Conservation (phyloP, 1,140 invertebrate species). For the Pteromalus puparum region DNA sequence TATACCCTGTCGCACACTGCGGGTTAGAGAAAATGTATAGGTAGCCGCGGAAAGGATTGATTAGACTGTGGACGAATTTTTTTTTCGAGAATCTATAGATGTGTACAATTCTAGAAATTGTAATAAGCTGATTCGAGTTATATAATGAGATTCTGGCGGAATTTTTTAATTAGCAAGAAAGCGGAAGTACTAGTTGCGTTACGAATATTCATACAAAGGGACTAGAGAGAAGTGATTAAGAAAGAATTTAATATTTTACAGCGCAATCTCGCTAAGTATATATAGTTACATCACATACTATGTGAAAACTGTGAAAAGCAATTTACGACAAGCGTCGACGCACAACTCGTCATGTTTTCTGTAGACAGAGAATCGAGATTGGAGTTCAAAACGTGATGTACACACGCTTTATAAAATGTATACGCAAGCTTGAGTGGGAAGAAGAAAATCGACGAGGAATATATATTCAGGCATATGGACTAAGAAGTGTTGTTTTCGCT, state of each 20-base stretch:
- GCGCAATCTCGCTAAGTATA: background rate
- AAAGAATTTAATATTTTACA: background rate
- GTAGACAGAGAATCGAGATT: background rate
- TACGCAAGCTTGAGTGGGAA: background rate
- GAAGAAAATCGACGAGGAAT: conserved; percentile 17
- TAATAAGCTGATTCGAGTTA: no score
- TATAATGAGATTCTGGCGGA: conserved; percentile 9
- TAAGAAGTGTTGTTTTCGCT: background rate
- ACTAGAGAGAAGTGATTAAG: background rate
- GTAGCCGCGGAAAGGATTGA: background rate
- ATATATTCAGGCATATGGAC: conserved; percentile 4
- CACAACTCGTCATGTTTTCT: background rate
- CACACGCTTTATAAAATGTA: background rate
- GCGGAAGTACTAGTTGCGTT: no score
- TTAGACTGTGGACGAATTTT: conserved; percentile 13
- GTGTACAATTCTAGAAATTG: no score
- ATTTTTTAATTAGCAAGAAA: background rate
- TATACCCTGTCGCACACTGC: background rate
- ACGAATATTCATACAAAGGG: background rate
- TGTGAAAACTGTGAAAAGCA: background rate
- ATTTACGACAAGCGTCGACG: background rate
- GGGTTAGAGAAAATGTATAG: conserved; percentile 36
- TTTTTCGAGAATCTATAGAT: no score
- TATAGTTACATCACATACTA: background rate
- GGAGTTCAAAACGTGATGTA: no score